Percentiles rank a stretch among this genome's conserved stretches.
Conservation (phyloP, 2,113 vertebrate species). For the Zosterops japonicus region DNA sequence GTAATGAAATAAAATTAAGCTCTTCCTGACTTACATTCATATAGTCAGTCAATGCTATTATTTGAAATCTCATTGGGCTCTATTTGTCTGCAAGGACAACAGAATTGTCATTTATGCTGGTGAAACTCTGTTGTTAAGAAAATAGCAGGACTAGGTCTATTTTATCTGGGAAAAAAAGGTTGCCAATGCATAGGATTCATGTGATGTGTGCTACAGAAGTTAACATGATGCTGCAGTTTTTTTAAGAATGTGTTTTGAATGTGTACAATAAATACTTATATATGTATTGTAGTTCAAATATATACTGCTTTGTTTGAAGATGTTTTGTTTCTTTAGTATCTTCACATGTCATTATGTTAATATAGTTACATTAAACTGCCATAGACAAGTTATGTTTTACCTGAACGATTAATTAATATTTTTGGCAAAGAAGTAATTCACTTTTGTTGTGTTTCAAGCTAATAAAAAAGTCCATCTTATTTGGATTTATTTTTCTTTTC, state of each 20-base stretch:
- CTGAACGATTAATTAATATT: slow-evolving; percentile 3
- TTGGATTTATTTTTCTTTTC: slow-evolving; percentile 35
- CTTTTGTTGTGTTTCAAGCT: not conserved
- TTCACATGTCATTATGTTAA: not conserved
- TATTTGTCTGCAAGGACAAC: slow-evolving; percentile 7
- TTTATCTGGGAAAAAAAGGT: not conserved
- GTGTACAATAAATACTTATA: not conserved
- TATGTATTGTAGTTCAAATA: not conserved
- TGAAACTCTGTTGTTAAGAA: not conserved
- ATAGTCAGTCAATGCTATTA: not conserved
- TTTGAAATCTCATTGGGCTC: slow-evolving; percentile 28
- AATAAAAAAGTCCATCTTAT: not conserved
- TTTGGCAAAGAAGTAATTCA: not conserved
- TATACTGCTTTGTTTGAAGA: not conserved
- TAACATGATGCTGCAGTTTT: not conserved
- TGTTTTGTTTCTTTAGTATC: not conserved
- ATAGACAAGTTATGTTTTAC: not conserved
- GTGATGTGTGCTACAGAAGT: not conserved
- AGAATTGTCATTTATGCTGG: slow-evolving; percentile 16
- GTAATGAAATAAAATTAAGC: slow-evolving; percentile 39
- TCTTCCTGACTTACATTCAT: not conserved
- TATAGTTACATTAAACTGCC: not conserved
- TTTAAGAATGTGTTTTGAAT: not conserved
- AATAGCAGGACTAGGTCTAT: not conserved
- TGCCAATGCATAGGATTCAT: not conserved